Conservation (phyloP, 2,113 vertebrate genomes). For the Epinephelus fuscoguttatus region DNA sequence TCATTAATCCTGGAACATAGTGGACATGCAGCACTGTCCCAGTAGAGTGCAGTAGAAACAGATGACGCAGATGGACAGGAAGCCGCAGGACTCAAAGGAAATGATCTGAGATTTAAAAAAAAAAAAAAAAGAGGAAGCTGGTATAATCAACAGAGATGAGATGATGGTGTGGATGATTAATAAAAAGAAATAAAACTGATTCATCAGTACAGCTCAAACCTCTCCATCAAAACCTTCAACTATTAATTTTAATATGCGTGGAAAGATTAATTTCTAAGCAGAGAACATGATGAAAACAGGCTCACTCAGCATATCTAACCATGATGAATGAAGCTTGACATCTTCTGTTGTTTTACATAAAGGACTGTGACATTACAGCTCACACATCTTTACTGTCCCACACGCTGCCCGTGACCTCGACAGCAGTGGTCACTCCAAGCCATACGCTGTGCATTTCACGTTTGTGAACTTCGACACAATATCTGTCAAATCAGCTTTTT, state of each 20-base stretch:
- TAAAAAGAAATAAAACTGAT: neutral
- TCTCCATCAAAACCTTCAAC: neutral
- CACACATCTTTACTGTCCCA: neutral
- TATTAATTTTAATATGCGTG: no score
- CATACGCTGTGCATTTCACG: neutral
- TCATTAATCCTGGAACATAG: constrained; percentile 38
- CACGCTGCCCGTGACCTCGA: neutral
- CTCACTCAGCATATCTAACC: neutral
- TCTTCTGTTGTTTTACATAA: neutral
- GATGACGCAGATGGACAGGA: constrained; percentile 17
- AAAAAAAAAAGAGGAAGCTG: neutral
- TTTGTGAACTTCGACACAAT: neutral
- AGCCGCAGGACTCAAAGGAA: neutral
- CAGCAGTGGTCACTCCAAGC: neutral
- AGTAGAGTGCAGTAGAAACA: neutral
- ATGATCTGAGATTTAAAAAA: neutral
- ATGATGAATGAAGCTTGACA: neutral
- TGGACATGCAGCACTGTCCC: neutral
- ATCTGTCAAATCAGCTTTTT: neutral
- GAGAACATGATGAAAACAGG: neutral
- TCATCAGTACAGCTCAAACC: neutral
- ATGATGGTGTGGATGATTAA: neutral
- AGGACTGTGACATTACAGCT: neutral
- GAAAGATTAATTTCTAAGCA: neutral
- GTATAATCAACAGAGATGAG: neutral